Conservation (phyloP, 2,888 invertebrate genomes). For the Bimastos eiseni region DNA sequence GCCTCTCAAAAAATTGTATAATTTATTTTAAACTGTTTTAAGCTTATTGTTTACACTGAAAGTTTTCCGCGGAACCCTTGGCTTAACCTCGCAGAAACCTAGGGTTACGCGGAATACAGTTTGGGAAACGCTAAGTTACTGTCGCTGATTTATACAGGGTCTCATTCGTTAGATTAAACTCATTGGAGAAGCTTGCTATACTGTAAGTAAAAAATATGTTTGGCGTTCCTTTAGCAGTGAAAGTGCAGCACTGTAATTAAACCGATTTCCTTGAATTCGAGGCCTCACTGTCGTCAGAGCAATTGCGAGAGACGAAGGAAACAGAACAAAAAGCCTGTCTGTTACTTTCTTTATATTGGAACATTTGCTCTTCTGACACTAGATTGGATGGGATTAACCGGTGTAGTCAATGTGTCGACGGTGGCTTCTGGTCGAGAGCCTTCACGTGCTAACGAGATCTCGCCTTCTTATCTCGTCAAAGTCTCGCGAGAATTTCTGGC, state of each 20-base stretch:
- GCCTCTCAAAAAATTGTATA: no score
- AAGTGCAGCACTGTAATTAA: neutral
- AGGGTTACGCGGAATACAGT: no score
- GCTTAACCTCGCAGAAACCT: no score
- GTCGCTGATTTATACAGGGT: no score
- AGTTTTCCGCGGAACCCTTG: no score
- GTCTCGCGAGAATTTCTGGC: neutral
- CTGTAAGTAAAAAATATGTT: no score
- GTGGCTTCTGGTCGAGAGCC: neutral
- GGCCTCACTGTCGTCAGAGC: neutral
- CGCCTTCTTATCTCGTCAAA: neutral
- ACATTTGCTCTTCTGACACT: neutral
- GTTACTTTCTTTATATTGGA: neutral
- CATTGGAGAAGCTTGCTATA: no score
- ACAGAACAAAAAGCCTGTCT: neutral
- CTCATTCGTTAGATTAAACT: no score
- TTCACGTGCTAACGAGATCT: constrained; percentile 7
- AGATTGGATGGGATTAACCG: neutral
- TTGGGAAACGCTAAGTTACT: no score
- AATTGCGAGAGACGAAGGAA: neutral
- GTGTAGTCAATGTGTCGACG: neutral
- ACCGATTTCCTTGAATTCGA: neutral
- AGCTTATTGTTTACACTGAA: no score
- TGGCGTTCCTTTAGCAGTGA: neutral
- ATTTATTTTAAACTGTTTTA: no score